Conservation (phyloP, 2,797 vertebrate species). For the Alosa sapidissima region DNA sequence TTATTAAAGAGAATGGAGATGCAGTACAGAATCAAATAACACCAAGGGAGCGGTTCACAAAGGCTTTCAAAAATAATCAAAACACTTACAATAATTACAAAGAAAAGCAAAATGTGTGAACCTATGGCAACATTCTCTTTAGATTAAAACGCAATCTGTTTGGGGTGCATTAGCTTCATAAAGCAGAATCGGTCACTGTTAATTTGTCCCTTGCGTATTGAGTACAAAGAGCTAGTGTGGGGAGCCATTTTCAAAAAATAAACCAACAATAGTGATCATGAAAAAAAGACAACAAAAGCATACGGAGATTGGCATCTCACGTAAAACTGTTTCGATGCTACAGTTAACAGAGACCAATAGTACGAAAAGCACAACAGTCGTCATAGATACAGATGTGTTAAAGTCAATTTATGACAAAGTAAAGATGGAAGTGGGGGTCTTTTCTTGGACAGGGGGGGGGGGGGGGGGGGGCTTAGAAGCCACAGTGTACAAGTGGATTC, state of each 20-base stretch:
- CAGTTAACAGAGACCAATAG: slow-evolving; percentile 35
- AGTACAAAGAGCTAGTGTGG: background rate
- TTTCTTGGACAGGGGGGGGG: background rate
- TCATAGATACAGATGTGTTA: background rate
- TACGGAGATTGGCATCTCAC: slow-evolving; percentile 12
- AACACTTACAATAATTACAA: slow-evolving; percentile 38
- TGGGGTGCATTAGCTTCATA: background rate
- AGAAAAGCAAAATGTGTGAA: slow-evolving; percentile 33
- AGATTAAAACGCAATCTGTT: slow-evolving; percentile 23
- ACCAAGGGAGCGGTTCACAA: slow-evolving; percentile 30
- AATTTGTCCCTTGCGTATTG: background rate
- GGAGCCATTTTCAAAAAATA: slow-evolving; percentile 7
- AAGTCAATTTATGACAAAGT: background rate
- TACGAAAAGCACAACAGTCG: slow-evolving; percentile 37
- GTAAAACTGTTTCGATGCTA: background rate
- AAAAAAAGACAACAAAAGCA: slow-evolving; percentile 10
- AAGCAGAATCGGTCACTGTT: background rate
- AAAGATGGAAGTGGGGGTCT: background rate
- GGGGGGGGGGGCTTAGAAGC: background rate
- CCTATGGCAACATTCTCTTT: slow-evolving; percentile 37
- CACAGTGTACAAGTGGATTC: background rate
- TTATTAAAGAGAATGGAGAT: slow-evolving; percentile 56
- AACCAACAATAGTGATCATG: background rate
- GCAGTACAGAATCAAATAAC: slow-evolving; percentile 47
- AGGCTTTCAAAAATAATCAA: slow-evolving; percentile 19